Percentiles rank a stretch among this genome's conserved stretches.
Evolutionary conservation across 2,113 vertebrate genomes (phyloP).

Genomic region (Rhodinocichla rosea): DNA sequence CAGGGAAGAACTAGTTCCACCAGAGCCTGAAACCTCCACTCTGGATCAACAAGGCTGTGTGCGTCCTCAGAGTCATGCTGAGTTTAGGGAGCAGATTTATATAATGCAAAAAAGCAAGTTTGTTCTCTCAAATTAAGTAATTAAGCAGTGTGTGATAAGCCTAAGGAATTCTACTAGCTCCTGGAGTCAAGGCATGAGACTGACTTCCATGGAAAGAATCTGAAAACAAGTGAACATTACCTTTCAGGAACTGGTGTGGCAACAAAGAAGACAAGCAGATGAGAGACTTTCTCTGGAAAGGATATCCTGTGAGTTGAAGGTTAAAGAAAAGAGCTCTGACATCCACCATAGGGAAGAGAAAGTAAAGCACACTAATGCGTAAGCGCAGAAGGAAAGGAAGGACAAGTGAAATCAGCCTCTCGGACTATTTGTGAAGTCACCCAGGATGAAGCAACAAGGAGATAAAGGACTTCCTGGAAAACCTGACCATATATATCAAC

Average conservation of each 20-base stretch:
- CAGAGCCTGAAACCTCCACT: neutral
- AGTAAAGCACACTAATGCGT: neutral
- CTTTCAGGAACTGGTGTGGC: neutral
- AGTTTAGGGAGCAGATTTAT: conserved; percentile 6
- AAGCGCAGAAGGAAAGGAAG: neutral
- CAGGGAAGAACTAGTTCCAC: conserved; percentile 16
- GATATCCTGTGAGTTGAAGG: neutral
- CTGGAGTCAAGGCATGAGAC: neutral
- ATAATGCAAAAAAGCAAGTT: conserved; percentile 28
- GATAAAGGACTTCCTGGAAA: conserved; percentile 45
- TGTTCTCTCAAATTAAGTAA: conserved; percentile 38
- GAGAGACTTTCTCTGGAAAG: neutral
- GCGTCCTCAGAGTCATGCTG: neutral
- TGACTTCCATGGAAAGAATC: neutral
- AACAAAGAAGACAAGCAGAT: neutral
- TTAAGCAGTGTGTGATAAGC: neutral
- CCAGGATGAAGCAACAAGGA: conserved; percentile 11
- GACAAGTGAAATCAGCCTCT: neutral
- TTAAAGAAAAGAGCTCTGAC: neutral
- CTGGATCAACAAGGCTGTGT: neutral
- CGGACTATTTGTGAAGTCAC: neutral
- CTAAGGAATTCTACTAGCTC: neutral
- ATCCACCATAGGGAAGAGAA: neutral
- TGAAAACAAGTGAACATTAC: neutral
- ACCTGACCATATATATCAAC: neutral